Percentiles rank a stretch among this genome's conserved stretches.
These are phyloP conservation scores for Drosophila tsacasi DNA, from an alignment of 1,140 invertebrate genomes.

Conservation along the genomic window DNA sequence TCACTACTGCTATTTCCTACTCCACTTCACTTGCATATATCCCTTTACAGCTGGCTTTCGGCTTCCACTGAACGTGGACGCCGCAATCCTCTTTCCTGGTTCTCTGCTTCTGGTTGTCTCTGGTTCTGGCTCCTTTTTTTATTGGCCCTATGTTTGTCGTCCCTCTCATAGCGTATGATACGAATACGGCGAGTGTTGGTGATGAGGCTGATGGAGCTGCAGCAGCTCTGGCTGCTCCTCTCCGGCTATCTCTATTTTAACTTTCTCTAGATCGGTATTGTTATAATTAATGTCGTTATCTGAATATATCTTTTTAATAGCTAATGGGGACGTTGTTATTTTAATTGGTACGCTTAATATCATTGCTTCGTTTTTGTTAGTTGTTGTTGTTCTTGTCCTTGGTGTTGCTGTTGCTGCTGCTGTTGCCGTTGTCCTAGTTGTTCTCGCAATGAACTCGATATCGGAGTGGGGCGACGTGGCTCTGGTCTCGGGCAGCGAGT, in stretches of 20 bases:
- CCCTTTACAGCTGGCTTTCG: slow-evolving; percentile 21
- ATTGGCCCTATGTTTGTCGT: not conserved
- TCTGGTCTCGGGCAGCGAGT: slow-evolving; percentile 63
- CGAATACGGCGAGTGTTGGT: slow-evolving; percentile 60
- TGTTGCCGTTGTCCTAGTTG: slow-evolving; percentile 11
- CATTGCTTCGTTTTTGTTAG: slow-evolving; percentile 63
- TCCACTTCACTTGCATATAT: slow-evolving; percentile 1
- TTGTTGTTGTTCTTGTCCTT: slow-evolving; percentile 40
- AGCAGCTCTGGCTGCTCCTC: slow-evolving; percentile 19
- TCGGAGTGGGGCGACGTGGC: slow-evolving; percentile 67
- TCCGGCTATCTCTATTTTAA: slow-evolving; percentile 14
- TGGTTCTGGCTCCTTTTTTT: slow-evolving; percentile 16
- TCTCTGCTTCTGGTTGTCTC: slow-evolving; percentile 14
- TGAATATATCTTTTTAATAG: slow-evolving; percentile 70
- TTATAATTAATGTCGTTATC: slow-evolving; percentile 73
- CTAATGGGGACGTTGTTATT: slow-evolving; percentile 65
- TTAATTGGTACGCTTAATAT: slow-evolving; percentile 73
- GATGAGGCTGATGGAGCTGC: slow-evolving; percentile 13
- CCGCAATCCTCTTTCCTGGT: slow-evolving; percentile 7
- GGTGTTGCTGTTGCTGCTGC: slow-evolving; percentile 9
- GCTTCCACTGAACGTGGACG: slow-evolving; percentile 21
- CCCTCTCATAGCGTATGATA: slow-evolving; percentile 65
- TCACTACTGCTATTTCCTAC: slow-evolving; percentile 4
- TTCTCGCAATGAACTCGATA: slow-evolving; percentile 33
- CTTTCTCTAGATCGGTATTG: slow-evolving; percentile 35